Evolutionary conservation across 2,888 invertebrate genomes (phyloP), one percentile per base, ranked within the genome.

Genomic region (Scotopteryx bipunctaria): DNA sequence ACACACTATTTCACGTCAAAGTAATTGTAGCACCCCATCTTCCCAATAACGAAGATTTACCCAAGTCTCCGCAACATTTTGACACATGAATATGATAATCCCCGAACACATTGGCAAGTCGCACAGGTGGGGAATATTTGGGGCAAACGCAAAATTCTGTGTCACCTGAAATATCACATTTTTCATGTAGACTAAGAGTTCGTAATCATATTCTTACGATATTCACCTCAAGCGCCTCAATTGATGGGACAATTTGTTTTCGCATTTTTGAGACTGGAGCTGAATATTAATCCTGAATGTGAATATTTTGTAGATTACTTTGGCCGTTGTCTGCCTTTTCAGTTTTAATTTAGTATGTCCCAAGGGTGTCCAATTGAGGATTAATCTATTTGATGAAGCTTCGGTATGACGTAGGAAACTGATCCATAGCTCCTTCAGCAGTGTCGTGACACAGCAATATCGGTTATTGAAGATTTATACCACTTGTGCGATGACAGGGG

Each of bases 31-130:
- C 25, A 21, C 37, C 41, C 25, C 38, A 49, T 63, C 64, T 64
- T 60, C 38, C 53, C 64, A 67, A 67, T 69, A 67, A 57, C 57
- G 44, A 55, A 59, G 65, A 63, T 63, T 69, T 65, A 66, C 65
- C 59, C 54, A 25, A 49, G 45, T 44, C 44, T 33, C 19, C 51
- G 31, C 41, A 46, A 49, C 53, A 41, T 48, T 59, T 66, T 69
- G 69, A 65, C 66, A 70, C 67, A 66, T 67, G 67, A 68, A 73
- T 71, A 76, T 73, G 70, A 67, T 75, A 75, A 74, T 74, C 71
- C 63, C 57, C 41, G 54, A 70, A 66, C 60, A 69, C 58, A 64
- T 66, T 54, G 54, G 58, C 54, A 63, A 61, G 64, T 63, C 63
- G 51, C 67, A 35, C 53, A 71, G 67, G 66, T 66, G 67, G 47